These are phyloP conservation scores for Hermaeophaga mercurialis DNA, from an alignment of 2,888 invertebrate genomes.

Conservation along the genomic window DNA sequence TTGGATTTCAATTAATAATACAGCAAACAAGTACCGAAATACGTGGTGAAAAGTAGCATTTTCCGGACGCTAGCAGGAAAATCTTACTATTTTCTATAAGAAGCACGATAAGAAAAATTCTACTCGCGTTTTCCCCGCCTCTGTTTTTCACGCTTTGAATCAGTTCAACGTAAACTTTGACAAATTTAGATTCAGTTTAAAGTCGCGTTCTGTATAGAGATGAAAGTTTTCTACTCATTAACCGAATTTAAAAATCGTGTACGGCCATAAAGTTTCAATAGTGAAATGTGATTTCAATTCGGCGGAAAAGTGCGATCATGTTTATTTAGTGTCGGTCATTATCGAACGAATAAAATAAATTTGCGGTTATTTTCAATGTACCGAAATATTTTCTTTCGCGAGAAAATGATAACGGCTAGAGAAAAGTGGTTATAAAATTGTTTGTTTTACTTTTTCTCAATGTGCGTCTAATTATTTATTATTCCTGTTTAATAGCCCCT, in stretches of 20 bases:
- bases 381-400: too few relatives aligned
- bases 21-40: neutral
- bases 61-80: too few relatives aligned
- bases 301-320: conserved; percentile 33
- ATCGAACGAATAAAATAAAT: conserved; percentile 19
- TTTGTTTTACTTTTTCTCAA: too few relatives aligned
- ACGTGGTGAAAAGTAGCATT: too few relatives aligned
- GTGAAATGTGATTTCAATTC: conserved; percentile 35
- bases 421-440: too few relatives aligned
- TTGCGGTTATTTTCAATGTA: too few relatives aligned
- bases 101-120: conserved; percentile 9
- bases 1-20: neutral
- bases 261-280: conserved; percentile 31
- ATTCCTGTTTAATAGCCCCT: too few relatives aligned
- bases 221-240: conserved; percentile 39
- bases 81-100: neutral
- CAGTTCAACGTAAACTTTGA: conserved; percentile 40
- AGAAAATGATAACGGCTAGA: too few relatives aligned
- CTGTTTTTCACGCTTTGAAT: conserved; percentile 19
- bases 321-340: conserved; percentile 27
- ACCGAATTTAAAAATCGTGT: conserved; percentile 30
- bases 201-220: conserved; percentile 37
- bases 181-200: conserved; percentile 46
- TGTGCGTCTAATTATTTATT: too few relatives aligned
- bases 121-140: conserved; percentile 11